Conservation (phyloP, 1,140 invertebrate genomes). For the Trichonephila clavata region DNA sequence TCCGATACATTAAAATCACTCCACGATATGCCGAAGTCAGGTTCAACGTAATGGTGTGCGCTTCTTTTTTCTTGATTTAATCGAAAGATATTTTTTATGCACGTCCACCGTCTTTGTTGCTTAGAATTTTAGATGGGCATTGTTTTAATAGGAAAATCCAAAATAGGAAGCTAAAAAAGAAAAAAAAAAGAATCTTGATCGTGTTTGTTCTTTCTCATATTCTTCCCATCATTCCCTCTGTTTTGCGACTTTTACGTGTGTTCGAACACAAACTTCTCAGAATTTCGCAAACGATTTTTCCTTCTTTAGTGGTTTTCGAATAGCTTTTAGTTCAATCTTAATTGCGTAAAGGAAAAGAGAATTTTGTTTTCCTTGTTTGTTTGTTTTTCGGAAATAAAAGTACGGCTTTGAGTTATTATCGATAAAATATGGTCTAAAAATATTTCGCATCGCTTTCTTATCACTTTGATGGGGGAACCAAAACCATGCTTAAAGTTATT, state of each 20-base stretch:
- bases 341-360: background rate
- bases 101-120: slow-evolving; percentile 41
- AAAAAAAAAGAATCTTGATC: background rate
- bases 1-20: slow-evolving; percentile 67
- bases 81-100: slow-evolving; percentile 62
- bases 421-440: slow-evolving; percentile 5
- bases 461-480: background rate
- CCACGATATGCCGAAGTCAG: slow-evolving; percentile 27
- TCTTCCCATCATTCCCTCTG: background rate
- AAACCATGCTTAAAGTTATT: background rate
- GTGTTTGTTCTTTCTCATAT: slow-evolving; percentile 9
- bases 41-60: slow-evolving; percentile 38
- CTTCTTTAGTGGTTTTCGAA: background rate
- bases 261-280: background rate
- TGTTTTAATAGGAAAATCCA: slow-evolving; percentile 70
- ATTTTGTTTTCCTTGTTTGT: background rate
- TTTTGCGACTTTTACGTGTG: background rate
- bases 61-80: slow-evolving; percentile 52
- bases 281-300: background rate
- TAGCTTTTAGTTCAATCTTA: slow-evolving; percentile 14
- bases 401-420: background rate
- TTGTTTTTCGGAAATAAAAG: background rate
- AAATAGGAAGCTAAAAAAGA: background rate
- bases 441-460: background rate
- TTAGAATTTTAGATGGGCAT: slow-evolving; percentile 53